Evolutionary conservation across 2,888 invertebrate species (phyloP).

Genomic region (Arenicola marina): DNA sequence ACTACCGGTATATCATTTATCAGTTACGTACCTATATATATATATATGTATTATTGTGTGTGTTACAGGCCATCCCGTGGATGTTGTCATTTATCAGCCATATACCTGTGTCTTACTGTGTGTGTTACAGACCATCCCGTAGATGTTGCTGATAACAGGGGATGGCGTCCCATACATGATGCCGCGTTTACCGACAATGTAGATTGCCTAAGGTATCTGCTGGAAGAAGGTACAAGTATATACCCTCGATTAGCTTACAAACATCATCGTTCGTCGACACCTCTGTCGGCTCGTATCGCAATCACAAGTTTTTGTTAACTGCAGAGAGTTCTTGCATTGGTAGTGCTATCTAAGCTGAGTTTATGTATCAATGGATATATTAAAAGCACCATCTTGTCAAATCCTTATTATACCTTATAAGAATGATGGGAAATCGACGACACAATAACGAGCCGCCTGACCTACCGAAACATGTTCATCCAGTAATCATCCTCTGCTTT

Average conservation of each 20-base stretch:
- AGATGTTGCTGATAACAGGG: constrained; percentile 60
- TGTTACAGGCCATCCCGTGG: constrained; percentile 50
- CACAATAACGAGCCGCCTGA: no score
- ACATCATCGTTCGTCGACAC: not conserved
- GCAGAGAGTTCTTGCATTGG: no score
- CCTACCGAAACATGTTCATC: no score
- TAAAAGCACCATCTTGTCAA: no score
- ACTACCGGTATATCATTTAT: no score
- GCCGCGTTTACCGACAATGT: constrained; percentile 21
- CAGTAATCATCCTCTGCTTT: no score
- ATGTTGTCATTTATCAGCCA: no score
- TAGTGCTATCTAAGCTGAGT: not conserved
- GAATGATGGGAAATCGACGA: not conserved
- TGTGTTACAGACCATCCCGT: constrained; percentile 47
- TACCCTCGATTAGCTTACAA: not conserved
- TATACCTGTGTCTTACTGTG: no score
- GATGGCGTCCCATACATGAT: constrained; percentile 61
- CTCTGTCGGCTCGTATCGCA: no score
- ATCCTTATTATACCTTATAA: not conserved
- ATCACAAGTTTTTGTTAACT: no score
- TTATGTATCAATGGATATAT: not conserved
- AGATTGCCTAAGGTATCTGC: constrained; percentile 10
- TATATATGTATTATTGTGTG: no score
- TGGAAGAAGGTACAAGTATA: constrained; percentile 20
- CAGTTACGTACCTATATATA: no score